Percentiles rank a stretch among this genome's conserved stretches.
Evolutionary conservation across 37 sponge, comb jelly and placozoan species (phyloP).

Genomic region (Petrosia ficiformis): DNA sequence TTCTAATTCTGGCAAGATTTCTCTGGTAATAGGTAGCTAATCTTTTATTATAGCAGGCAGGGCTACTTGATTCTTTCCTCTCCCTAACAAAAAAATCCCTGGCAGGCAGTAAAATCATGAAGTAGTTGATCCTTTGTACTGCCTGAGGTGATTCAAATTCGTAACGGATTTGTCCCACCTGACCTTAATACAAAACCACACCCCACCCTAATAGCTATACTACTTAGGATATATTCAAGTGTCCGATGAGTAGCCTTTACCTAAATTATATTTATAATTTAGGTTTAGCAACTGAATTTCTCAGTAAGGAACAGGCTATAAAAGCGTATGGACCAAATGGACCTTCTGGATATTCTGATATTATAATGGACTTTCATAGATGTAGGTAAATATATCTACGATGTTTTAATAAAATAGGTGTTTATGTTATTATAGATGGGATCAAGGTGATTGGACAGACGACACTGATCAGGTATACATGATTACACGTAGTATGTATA

Average conservation of each 20-base stretch:
- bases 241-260: background rate
- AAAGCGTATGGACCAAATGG: constrained; percentile 59
- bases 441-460: constrained; percentile 95
- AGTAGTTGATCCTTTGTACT: too few relatives aligned
- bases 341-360: constrained; percentile 55
- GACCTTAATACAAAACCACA: too few relatives aligned
- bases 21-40: too few relatives aligned
- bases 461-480: constrained; percentile 82
- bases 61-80: too few relatives aligned
- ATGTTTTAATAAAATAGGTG: constrained; percentile 17
- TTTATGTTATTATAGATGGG: constrained; percentile 74
- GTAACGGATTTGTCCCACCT: too few relatives aligned
- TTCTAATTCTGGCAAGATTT: background rate
- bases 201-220: too few relatives aligned
- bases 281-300: constrained; percentile 93
- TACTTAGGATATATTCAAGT: background rate
- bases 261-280: background rate
- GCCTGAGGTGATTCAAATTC: too few relatives aligned
- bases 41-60: too few relatives aligned
- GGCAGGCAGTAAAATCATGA: too few relatives aligned
- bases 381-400: constrained; percentile 44
- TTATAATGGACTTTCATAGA: constrained; percentile 78
- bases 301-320: constrained; percentile 48
- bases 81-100: too few relatives aligned
- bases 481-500: too few relatives aligned